phyloP scores from a whole-genome alignment of 2,888 invertebrate genomes.

The Pristionchus maxplancki region DNA sequence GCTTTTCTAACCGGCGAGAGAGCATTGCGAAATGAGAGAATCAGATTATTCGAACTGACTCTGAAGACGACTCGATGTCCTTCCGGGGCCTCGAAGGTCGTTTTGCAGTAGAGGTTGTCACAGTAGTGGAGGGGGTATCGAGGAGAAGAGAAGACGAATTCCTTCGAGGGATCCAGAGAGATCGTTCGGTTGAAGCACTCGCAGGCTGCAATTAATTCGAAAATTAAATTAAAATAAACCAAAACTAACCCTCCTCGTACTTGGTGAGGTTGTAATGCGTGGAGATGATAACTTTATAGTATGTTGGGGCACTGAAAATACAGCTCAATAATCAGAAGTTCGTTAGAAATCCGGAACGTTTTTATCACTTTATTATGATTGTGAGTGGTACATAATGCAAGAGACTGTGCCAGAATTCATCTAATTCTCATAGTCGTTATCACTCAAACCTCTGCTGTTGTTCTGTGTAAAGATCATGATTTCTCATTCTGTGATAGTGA shows the following conservation, averaged over 20 bases:
- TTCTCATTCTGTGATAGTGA: neutral
- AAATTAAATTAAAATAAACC: neutral
- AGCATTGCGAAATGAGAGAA: too few species aligned
- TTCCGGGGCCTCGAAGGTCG: neutral
- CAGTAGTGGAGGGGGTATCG: slow-evolving; percentile 30
- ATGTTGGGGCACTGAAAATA: neutral
- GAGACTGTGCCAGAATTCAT: neutral
- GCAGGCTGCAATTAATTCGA: neutral
- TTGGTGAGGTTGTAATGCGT: neutral
- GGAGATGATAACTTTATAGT: neutral
- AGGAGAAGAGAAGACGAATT: neutral
- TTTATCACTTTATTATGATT: neutral
- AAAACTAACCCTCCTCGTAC: neutral
- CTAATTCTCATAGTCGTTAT: too few species aligned
- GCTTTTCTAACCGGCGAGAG: too few species aligned
- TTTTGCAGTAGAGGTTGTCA: neutral
- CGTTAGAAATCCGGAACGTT: neutral
- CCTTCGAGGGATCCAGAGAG: neutral
- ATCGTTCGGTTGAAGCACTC: neutral
- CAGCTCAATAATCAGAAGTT: neutral
- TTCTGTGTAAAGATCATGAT: neutral
- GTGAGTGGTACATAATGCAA: too few species aligned
- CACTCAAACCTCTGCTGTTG: neutral
- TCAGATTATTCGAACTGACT: neutral
- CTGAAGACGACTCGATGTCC: neutral